Evolutionary conservation across 2,888 invertebrate genomes (phyloP).

Genomic region (Lycia hirtaria): DNA sequence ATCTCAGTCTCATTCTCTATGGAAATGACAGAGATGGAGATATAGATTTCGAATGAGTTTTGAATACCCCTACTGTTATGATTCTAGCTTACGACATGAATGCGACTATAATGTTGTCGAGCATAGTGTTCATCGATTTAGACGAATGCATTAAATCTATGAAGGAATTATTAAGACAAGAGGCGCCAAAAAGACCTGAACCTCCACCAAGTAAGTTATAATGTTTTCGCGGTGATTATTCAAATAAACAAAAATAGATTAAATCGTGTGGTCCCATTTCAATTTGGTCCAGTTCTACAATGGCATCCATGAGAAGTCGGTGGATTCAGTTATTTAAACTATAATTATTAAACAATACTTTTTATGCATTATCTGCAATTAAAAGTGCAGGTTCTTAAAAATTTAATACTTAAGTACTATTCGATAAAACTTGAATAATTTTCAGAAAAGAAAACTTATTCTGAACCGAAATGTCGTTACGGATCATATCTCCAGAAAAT

Average conservation of each 20-base stretch:
- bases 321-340: too few relatives aligned
- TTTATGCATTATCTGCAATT: too few relatives aligned
- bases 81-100: constrained; percentile 73
- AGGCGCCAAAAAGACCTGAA: constrained; percentile 40
- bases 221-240: too few relatives aligned
- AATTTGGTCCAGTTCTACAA: too few relatives aligned
- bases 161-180: constrained; percentile 53
- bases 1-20: too few relatives aligned
- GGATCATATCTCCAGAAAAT: constrained; percentile 68
- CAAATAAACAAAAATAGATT: too few relatives aligned
- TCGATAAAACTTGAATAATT: constrained; percentile 9
- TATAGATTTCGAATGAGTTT: too few relatives aligned
- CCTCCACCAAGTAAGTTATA: constrained; percentile 53
- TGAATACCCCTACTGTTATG: constrained; percentile 1
- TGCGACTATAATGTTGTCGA: constrained; percentile 70
- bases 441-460: constrained; percentile 56
- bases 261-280: too few relatives aligned
- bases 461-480: constrained; percentile 59
- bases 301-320: too few relatives aligned
- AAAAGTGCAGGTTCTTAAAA: too few relatives aligned
- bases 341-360: too few relatives aligned
- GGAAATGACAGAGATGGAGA: too few relatives aligned
- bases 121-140: constrained; percentile 73
- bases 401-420: background rate
- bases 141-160: constrained; percentile 65